phyloP scores from a whole-genome alignment of 2,797 vertebrate genomes.

The Mormyrops attenuatus region DNA sequence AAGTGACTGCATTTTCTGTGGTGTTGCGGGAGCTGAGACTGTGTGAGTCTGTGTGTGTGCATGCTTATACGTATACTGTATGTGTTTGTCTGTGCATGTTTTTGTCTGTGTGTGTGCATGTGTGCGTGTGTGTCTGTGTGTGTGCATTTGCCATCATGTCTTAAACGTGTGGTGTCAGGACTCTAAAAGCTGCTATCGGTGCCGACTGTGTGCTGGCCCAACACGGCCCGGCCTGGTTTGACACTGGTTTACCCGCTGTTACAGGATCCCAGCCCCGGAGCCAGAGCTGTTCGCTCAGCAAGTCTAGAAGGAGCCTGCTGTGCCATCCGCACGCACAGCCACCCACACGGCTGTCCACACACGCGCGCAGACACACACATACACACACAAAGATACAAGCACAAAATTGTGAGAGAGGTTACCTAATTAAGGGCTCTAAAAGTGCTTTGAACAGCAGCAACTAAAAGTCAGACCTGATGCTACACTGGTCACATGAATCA shows the following conservation, averaged over 20 bases:
- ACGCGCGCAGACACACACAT: neutral
- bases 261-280: conserved; percentile 34
- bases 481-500: neutral
- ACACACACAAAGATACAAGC: neutral
- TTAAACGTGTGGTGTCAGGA: neutral
- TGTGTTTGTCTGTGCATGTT: neutral
- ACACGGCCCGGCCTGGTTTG: neutral
- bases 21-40: neutral
- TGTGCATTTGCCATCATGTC: neutral
- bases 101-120: neutral
- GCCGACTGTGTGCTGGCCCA: neutral
- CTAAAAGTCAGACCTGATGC: neutral
- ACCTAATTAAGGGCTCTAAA: neutral
- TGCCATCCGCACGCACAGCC: neutral
- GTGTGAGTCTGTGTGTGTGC: neutral
- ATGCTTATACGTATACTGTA: neutral
- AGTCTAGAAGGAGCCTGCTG: conserved; percentile 35
- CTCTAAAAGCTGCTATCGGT: neutral
- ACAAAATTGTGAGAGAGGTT: neutral
- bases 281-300: conserved; percentile 42
- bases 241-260: conserved; percentile 34
- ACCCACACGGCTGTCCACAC: neutral
- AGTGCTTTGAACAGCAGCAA: neutral
- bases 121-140: conserved; percentile 4
- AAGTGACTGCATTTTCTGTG: neutral